Base-by-base conservation (phyloP, 1,140 invertebrate genomes). In the Saccostrea echinata region DNA sequence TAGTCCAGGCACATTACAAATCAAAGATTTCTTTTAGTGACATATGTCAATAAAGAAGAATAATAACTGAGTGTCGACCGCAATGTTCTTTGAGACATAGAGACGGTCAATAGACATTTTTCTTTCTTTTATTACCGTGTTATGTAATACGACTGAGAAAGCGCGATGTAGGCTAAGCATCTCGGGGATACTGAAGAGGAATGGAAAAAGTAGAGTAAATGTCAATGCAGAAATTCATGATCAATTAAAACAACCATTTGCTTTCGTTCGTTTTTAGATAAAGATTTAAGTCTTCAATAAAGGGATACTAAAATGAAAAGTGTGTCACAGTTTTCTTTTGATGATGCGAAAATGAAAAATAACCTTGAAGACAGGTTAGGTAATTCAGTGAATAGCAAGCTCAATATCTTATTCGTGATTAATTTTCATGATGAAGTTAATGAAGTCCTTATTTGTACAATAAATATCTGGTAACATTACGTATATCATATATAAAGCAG, bases 191-290 rank as follows among this genome's bases (percentile, higher is more conserved):
- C 16, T 76, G 13, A 30, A 76, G 12, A 76, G 16, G 11, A 24
- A 30, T 30, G 68, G 68, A 76, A 61, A 33, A 18, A 6, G 1
- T 33, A 30, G 27, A 11, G 68, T 33, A 30, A 30, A 61, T 27
- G 68, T 30, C 24, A 76, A 76, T 76, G 68, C 4, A 71, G 30
- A 33, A 76, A 30, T 76, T 76, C 68, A 33, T 76, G 68, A 76
- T 3, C 68, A 76, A 76, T 33, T 76, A 76, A 76, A 30, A 30
- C 13, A 30, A 76, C 68, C 68, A 76, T 76, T 33, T 30, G 27
- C 27, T 76, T 16, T 76, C 27, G 68, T 24, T 76, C 4, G 24
- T 12, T 30, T 30, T 76, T 27, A 30, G 68, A 76, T 30, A 76
- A 76, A 76, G 68, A 30, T 30, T 16, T 8, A 11, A 30, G 30